phyloP scores from a whole-genome alignment of 2,797 vertebrate species.

The Lophius americanus region DNA sequence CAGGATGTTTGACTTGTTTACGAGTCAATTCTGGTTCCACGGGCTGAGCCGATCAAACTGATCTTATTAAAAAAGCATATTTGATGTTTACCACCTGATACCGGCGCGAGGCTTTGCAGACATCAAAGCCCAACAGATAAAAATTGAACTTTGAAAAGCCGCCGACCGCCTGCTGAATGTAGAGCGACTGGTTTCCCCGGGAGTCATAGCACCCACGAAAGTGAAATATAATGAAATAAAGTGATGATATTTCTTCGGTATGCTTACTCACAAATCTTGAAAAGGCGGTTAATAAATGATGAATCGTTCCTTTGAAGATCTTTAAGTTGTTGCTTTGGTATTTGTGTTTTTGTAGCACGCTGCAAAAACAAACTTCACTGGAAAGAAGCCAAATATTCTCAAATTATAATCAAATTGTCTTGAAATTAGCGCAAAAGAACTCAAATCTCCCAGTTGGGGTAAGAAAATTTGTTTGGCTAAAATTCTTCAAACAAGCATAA shows the following conservation, averaged over 20 bases:
- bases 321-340: not conserved
- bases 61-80: slow-evolving; percentile 31
- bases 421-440: too few relatives aligned
- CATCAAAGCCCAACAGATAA: slow-evolving; percentile 32
- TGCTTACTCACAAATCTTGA: slow-evolving; percentile 8
- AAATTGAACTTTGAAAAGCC: not conserved
- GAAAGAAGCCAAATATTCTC: too few relatives aligned
- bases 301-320: slow-evolving; percentile 15
- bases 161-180: slow-evolving; percentile 19
- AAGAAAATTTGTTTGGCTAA: too few relatives aligned
- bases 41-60: not conserved
- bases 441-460: too few relatives aligned
- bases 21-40: not conserved
- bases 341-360: too few relatives aligned
- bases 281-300: slow-evolving; percentile 33
- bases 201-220: not conserved
- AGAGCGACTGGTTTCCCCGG: not conserved
- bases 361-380: too few relatives aligned
- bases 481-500: too few relatives aligned
- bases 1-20: too few relatives aligned
- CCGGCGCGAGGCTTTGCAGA: slow-evolving; percentile 24
- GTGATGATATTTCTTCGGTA: not conserved
- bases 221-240: not conserved
- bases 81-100: slow-evolving; percentile 48
- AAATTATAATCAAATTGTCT: too few relatives aligned